phyloP scores from a whole-genome alignment of 2,888 invertebrate species.

The Leptinotarsa haldemani region DNA sequence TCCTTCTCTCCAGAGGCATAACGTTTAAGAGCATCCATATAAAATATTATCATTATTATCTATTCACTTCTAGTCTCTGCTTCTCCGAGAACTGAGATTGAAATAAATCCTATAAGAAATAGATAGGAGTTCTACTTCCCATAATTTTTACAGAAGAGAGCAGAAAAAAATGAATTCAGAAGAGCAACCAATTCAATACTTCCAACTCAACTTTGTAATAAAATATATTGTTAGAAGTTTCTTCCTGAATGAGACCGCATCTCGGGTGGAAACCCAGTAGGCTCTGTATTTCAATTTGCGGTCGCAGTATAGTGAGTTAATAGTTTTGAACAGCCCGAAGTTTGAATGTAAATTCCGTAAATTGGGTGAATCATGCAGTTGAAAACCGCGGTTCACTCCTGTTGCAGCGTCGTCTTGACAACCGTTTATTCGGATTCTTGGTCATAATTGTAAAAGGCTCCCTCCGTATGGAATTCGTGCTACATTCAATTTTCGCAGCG shows the following conservation, averaged over 20 bases:
- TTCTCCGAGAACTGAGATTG: no score
- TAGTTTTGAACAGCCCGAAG: constrained; percentile 18
- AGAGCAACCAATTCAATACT: background rate
- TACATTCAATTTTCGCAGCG: no score
- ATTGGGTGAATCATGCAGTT: constrained; percentile 19
- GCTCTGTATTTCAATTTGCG: constrained; percentile 24
- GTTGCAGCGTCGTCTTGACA: background rate
- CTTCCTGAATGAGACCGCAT: background rate
- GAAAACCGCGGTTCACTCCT: background rate
- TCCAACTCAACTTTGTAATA: background rate
- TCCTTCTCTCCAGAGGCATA: no score
- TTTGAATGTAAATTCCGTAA: constrained; percentile 24
- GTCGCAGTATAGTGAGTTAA: constrained; percentile 19
- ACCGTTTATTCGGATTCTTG: background rate
- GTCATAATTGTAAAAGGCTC: background rate
- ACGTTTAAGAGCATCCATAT: no score
- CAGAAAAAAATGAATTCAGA: no score
- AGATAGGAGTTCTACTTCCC: no score
- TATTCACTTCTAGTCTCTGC: no score
- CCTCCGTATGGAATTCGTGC: background rate
- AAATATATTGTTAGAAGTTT: background rate
- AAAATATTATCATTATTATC: no score
- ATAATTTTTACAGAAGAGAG: no score
- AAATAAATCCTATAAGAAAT: no score
- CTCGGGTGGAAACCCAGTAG: constrained; percentile 3